These are phyloP conservation scores for Patella caerulea DNA, from an alignment of 2,888 invertebrate genomes.

Conservation along the genomic window DNA sequence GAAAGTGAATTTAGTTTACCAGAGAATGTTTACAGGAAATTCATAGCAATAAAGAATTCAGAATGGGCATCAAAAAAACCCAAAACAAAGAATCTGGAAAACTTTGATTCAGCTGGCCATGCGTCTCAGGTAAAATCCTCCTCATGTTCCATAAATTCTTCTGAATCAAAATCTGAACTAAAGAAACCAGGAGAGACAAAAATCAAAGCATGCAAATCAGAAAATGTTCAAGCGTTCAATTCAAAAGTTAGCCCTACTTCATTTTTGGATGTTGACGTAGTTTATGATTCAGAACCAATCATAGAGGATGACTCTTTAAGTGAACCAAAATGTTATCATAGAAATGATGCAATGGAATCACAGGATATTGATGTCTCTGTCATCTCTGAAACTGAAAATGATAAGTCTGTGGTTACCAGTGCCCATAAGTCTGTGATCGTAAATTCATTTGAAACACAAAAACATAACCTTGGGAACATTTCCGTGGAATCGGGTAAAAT, in stretches of 20 bases:
- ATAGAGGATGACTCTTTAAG: neutral
- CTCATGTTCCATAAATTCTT: neutral
- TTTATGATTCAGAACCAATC: constrained; percentile 4
- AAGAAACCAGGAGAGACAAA: neutral
- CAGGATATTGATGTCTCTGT: neutral
- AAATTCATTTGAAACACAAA: neutral
- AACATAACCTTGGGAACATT: neutral
- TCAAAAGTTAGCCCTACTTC: no score
- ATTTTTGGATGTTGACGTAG: neutral
- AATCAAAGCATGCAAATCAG: no score
- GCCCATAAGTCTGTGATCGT: no score
- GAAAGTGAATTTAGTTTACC: constrained; percentile 46
- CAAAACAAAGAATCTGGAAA: neutral
- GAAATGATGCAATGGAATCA: neutral
- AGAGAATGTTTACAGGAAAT: constrained; percentile 19
- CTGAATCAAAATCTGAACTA: neutral
- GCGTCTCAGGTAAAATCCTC: no score
- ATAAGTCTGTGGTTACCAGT: no score
- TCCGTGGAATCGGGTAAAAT: neutral
- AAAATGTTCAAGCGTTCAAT: no score
- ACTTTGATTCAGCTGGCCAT: neutral
- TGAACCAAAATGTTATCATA: constrained; percentile 2
- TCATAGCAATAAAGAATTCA: neutral
- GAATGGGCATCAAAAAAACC: neutral
- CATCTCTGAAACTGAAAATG: neutral